These are phyloP conservation scores for Spilogale gracilis DNA, from an alignment of 2,113 vertebrate species.

Conservation along the genomic window DNA sequence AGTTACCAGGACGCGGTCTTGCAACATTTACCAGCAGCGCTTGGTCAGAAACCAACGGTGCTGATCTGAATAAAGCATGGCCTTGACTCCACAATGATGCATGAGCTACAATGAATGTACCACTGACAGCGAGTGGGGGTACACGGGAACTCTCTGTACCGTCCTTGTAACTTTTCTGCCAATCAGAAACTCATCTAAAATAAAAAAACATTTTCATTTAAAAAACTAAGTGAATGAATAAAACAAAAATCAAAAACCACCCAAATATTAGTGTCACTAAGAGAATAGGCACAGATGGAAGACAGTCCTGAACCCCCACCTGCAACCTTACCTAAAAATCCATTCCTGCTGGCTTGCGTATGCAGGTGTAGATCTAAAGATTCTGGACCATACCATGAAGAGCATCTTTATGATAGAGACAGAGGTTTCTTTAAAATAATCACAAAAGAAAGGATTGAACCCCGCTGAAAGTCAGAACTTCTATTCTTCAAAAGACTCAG, in stretches of 20 bases:
- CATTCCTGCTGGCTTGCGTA: background rate
- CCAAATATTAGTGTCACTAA: background rate
- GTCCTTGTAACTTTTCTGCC: background rate
- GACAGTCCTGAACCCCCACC: background rate
- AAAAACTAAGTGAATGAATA: background rate
- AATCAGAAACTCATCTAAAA: background rate
- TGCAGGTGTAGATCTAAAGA: background rate
- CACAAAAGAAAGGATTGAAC: background rate
- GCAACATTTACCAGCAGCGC: background rate
- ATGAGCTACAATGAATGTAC: background rate
- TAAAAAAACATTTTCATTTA: background rate
- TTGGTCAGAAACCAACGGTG: background rate
- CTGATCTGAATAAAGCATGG: background rate
- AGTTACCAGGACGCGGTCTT: background rate
- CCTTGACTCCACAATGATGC: background rate
- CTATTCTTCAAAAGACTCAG: background rate
- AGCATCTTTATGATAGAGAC: background rate
- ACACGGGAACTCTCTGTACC: background rate
- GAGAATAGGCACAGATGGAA: background rate
- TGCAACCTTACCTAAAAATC: background rate
- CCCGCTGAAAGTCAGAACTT: background rate
- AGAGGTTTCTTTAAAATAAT: background rate
- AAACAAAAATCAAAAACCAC: background rate
- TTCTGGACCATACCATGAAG: background rate
- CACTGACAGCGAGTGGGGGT: fast-evolving